Conservation (phyloP, 2,888 invertebrate species). For the Andrena bicolor region DNA sequence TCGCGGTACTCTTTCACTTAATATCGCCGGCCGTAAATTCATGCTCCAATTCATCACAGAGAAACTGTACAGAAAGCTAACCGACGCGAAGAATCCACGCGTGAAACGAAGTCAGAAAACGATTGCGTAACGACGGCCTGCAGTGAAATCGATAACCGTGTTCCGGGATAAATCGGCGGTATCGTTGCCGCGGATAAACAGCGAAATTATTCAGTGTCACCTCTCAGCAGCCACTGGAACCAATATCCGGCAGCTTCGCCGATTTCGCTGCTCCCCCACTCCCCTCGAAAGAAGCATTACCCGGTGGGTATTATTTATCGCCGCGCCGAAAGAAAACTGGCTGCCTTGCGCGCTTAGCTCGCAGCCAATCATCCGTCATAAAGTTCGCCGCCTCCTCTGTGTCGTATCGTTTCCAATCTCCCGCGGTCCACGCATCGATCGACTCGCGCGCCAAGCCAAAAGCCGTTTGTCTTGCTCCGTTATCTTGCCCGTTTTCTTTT, state of each 20-base stretch:
- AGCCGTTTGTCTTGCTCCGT: constrained; percentile 35
- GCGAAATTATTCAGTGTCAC: constrained; percentile 60
- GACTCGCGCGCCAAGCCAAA: constrained; percentile 13
- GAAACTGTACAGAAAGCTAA: no score
- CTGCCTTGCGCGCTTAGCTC: constrained; percentile 26
- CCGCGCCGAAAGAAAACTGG: constrained; percentile 51
- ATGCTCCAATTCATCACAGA: not conserved
- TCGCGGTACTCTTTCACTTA: no score
- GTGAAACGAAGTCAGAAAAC: constrained; percentile 48
- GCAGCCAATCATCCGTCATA: constrained; percentile 57
- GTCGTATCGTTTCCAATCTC: constrained; percentile 34
- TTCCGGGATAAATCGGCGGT: constrained; percentile 48
- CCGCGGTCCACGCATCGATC: constrained; percentile 40
- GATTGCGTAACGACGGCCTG: constrained; percentile 37
- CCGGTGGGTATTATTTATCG: constrained; percentile 44
- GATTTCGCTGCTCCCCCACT: constrained; percentile 11
- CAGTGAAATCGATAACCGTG: constrained; percentile 50
- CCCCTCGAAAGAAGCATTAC: not conserved
- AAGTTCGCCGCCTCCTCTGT: constrained; percentile 46
- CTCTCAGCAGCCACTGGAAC: constrained; percentile 21
- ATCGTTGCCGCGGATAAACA: constrained; percentile 51
- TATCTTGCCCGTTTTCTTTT: constrained; percentile 33
- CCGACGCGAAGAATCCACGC: constrained; percentile 4
- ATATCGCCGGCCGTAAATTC: no score
- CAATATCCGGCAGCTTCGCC: constrained; percentile 50